phyloP scores from a whole-genome alignment of 2,888 invertebrate genomes.

The Cheilosia variabilis region DNA sequence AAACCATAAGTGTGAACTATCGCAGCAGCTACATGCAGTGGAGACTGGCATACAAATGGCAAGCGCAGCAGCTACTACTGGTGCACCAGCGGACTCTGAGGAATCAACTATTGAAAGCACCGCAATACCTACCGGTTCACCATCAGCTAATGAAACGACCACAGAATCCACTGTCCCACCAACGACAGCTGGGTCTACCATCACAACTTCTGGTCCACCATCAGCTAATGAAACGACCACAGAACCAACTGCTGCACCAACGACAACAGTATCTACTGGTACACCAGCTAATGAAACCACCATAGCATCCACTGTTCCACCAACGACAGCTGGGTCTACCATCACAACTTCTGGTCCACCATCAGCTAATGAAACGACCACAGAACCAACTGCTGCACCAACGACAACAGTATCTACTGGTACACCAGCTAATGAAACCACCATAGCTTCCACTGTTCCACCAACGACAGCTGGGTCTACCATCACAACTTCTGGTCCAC shows the following conservation, averaged over 20 bases:
- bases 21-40: neutral
- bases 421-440: neutral
- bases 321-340: no score
- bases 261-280: neutral
- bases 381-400: neutral
- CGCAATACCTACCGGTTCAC: neutral
- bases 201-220: no score
- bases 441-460: neutral
- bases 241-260: neutral
- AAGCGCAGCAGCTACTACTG: neutral
- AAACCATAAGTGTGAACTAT: neutral
- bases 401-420: neutral
- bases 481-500: no score
- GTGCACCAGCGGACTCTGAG: neutral
- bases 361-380: neutral
- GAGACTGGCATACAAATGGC: no score
- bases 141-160: neutral
- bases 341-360: no score
- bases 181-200: no score
- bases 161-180: neutral
- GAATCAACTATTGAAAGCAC: no score
- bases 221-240: no score
- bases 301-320: neutral
- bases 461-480: no score
- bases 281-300: neutral